phyloP scores from a whole-genome alignment of 2,113 vertebrate species.

The Seriola dumerili region DNA sequence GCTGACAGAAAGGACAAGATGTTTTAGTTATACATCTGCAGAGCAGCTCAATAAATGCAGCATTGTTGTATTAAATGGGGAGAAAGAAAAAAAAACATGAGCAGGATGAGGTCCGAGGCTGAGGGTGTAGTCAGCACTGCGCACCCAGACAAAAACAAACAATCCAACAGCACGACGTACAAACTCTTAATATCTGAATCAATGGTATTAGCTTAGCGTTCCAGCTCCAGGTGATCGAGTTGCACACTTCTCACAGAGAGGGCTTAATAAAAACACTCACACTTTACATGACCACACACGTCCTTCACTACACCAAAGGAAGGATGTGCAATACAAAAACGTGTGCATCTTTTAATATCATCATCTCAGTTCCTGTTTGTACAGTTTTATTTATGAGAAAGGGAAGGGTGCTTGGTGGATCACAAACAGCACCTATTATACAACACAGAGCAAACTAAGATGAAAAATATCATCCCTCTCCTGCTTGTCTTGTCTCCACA shows the following conservation, averaged over 20 bases:
- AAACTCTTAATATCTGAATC: conserved; percentile 41
- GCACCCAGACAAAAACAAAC: conserved; percentile 35
- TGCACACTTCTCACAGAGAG: conserved; percentile 9
- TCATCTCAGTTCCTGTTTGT: background rate
- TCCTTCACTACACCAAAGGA: background rate
- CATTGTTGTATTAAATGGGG: conserved; percentile 15
- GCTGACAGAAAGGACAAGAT: conserved; percentile 5
- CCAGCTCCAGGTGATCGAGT: conserved; percentile 9
- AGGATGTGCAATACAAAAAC: background rate
- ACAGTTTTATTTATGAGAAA: conserved; percentile 33
- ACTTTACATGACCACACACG: background rate
- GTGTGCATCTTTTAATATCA: conserved; percentile 1
- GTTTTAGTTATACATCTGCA: conserved; percentile 23
- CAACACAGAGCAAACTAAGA: conserved; percentile 23
- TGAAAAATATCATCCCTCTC: background rate
- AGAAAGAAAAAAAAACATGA: background rate
- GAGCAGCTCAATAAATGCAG: conserved; percentile 12
- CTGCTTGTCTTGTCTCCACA: background rate
- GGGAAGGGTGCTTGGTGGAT: conserved; percentile 6
- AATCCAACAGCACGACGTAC: conserved; percentile 15
- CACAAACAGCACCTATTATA: conserved; percentile 42
- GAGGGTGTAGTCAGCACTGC: background rate
- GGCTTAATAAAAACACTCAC: background rate
- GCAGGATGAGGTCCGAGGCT: conserved; percentile 26
- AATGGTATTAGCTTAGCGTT: conserved; percentile 19